Percentiles rank a stretch among this genome's conserved stretches.
Evolutionary conservation across 2,113 vertebrate species (phyloP).

Genomic region (Coturnix japonica): DNA sequence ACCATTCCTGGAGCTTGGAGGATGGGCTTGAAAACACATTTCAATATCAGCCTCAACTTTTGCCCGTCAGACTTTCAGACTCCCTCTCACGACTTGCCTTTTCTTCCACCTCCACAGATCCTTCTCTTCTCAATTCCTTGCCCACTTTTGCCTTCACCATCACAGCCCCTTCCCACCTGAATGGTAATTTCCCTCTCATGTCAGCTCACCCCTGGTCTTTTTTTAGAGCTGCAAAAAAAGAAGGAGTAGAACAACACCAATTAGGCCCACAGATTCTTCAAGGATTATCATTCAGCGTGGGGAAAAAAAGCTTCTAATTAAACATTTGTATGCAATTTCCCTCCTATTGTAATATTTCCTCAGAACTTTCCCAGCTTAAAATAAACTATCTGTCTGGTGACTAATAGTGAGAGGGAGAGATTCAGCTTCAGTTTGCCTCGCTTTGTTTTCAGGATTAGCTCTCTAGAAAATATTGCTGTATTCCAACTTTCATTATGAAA

Average conservation of each 20-base stretch:
- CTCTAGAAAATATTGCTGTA: not conserved
- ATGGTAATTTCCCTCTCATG: not conserved
- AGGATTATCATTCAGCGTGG: not conserved
- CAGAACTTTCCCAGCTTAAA: not conserved
- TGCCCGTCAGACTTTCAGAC: not conserved
- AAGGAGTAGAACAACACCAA: not conserved
- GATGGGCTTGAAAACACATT: not conserved
- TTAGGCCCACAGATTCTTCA: not conserved
- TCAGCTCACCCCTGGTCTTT: not conserved
- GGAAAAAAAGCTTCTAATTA: constrained; percentile 27
- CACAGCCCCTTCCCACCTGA: not conserved
- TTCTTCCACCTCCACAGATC: not conserved
- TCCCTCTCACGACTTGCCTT: rapidly evolving
- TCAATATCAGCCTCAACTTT: not conserved
- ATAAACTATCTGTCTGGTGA: not conserved
- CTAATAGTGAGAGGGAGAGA: not conserved
- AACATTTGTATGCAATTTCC: not conserved
- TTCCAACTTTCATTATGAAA: not conserved
- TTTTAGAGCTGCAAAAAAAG: not conserved
- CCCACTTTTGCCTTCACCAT: not conserved
- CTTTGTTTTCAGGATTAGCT: not conserved
- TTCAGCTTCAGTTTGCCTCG: rapidly evolving
- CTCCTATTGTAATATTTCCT: not conserved
- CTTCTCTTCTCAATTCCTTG: not conserved
- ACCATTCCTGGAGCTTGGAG: not conserved